Conservation (phyloP, 92 coral and sea anemone species). For the Epizoanthus fatuus region DNA sequence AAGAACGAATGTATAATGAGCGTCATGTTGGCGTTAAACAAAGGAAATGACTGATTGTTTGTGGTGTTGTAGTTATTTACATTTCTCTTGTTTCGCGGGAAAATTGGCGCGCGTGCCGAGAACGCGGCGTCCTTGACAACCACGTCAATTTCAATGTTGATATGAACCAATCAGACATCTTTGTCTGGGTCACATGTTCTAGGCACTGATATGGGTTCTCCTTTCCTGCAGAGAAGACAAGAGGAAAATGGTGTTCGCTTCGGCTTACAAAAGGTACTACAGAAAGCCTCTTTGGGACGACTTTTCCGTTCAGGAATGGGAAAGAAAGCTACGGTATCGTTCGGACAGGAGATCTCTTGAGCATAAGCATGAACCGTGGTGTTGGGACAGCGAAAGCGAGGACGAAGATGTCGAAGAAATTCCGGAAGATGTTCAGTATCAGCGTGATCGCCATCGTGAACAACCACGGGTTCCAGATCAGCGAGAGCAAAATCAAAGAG, state of each 20-base stretch:
- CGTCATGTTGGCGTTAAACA: slow-evolving; percentile 4
- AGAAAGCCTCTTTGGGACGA: slow-evolving; percentile 93
- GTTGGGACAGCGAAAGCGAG: slow-evolving; percentile 92
- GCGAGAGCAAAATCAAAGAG: slow-evolving; percentile 12
- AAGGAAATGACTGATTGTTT: neutral
- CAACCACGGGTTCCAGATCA: slow-evolving; percentile 27
- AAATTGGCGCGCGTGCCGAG: slow-evolving; percentile 33
- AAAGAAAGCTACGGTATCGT: slow-evolving; percentile 84
- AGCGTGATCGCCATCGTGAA: slow-evolving; percentile 41
- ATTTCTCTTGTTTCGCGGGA: slow-evolving; percentile 72
- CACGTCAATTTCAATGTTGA: slow-evolving; percentile 1
- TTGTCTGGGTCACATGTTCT: slow-evolving; percentile 26
- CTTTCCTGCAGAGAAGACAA: neutral
- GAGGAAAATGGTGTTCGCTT: slow-evolving; percentile 83
- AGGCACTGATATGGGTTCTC: slow-evolving; percentile 7
- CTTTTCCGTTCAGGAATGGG: slow-evolving; percentile 82
- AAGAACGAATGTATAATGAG: neutral
- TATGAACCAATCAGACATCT: slow-evolving; percentile 18
- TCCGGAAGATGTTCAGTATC: slow-evolving; percentile 33
- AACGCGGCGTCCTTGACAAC: slow-evolving; percentile 80
- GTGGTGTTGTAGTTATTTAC: no score
- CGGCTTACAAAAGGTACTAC: slow-evolving; percentile 83
- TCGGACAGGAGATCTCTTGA: slow-evolving; percentile 94
- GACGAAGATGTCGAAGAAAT: slow-evolving; percentile 78
- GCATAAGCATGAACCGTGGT: slow-evolving; percentile 94